Base-by-base conservation (phyloP, 1,140 invertebrate species). In the Drosophila seguyi region DNA sequence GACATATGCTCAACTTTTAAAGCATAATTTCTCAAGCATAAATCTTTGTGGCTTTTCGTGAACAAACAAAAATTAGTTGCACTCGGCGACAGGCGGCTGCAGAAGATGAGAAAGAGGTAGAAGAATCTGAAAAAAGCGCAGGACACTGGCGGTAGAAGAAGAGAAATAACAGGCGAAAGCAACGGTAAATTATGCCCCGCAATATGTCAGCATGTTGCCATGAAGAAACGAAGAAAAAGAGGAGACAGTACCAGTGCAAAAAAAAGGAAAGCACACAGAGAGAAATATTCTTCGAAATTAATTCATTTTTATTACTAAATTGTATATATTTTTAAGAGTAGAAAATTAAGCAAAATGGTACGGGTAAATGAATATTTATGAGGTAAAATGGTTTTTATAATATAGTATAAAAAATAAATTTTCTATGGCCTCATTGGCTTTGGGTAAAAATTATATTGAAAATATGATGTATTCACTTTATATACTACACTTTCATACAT, bases 31-130 rank as follows among this genome's bases (percentile, higher is more conserved):
- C 66, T 81, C 65, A 58, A 61, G 59, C 77, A 88, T 88, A 88
- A 88, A 88, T 88, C 84, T 90, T 78, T 78, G 84, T 81, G 84
- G 84, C 82, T 86, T 85, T 86, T 74, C 69, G 68, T 61, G 72
- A 86, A 82, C 81, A 88, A 87, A 90, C 85, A 88, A 90, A 88
- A 88, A 88, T 88, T 88, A 88, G 84, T 88, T 88, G 84, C 84
- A 84, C 84, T 88, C 84, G 81, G 62, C 68, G 57, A 90, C 72
- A 69, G 69, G 55, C 63, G 50, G 29, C 18, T 7, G n/a, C 39
- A 8, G 34, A 14, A n/a, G 53, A 20, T 22, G 22, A 45, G 14
- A 2, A n/a, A 16, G 8, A 11, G 45, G 22, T 16, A 47, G 45
- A 10, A 10, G 22, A 57, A 56, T 31, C 36, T 34, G 29, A 41